Conservation (phyloP, 2,113 vertebrate species). For the Labrus mixtus region DNA sequence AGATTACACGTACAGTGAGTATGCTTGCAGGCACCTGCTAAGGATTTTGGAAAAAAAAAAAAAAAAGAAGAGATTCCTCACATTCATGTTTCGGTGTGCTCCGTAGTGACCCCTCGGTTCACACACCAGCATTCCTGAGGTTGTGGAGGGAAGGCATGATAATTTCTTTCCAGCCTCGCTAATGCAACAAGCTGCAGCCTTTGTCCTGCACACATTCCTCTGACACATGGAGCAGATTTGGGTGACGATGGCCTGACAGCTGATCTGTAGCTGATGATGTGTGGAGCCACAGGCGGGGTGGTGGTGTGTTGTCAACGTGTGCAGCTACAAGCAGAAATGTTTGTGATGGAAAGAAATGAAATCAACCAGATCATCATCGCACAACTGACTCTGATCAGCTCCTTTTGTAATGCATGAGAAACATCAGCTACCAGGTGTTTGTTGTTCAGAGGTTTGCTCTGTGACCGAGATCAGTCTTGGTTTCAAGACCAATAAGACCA, state of each 20-base stretch:
- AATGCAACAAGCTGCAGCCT: slow-evolving; percentile 51
- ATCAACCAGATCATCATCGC: not conserved
- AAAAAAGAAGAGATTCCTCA: slow-evolving; percentile 69
- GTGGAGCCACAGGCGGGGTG: slow-evolving; percentile 24
- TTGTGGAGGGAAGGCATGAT: slow-evolving; percentile 38
- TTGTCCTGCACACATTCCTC: slow-evolving; percentile 53
- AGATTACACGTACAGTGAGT: slow-evolving; percentile 53
- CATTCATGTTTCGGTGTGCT: slow-evolving; percentile 51
- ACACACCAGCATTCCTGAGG: slow-evolving; percentile 72
- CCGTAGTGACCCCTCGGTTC: slow-evolving; percentile 57
- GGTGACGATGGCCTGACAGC: slow-evolving; percentile 49
- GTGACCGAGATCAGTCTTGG: not conserved
- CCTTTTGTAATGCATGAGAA: not conserved
- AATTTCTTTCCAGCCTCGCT: slow-evolving; percentile 57
- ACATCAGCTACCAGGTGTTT: not conserved
- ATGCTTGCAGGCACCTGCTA: slow-evolving; percentile 66
- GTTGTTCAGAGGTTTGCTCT: not conserved
- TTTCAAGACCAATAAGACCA: no score
- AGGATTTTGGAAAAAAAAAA: slow-evolving; percentile 64
- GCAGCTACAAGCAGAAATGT: slow-evolving; percentile 5
- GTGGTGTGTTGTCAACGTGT: slow-evolving; percentile 10
- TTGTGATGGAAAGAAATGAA: slow-evolving; percentile 40
- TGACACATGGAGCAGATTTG: slow-evolving; percentile 64
- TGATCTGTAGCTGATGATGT: slow-evolving; percentile 43
- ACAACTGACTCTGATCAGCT: slow-evolving; percentile 27